phyloP scores from a whole-genome alignment of 2,797 vertebrate genomes.

The Gobio occitaniae region DNA sequence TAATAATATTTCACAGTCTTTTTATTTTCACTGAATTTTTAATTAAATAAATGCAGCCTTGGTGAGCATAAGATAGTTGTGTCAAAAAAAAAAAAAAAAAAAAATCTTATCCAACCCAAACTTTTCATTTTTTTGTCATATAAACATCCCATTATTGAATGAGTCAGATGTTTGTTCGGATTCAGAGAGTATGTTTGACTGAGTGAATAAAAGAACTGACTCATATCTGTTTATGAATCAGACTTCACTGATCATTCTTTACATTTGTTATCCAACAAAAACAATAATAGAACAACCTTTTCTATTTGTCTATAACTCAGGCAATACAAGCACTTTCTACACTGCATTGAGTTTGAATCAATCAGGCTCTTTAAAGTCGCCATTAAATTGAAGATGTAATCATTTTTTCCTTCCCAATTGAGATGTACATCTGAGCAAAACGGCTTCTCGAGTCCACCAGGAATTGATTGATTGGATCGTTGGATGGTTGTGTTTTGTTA shows the following conservation, averaged over 20 bases:
- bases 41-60: background rate
- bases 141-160: background rate
- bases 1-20: background rate
- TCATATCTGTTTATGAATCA: background rate
- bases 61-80: background rate
- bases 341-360: background rate
- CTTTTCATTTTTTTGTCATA: background rate
- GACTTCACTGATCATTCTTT: background rate
- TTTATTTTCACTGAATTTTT: background rate
- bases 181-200: background rate
- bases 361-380: background rate
- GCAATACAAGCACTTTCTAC: background rate
- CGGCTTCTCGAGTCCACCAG: background rate
- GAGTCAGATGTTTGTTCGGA: background rate
- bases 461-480: too few species aligned
- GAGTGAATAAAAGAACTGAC: background rate
- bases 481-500: too few species aligned
- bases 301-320: background rate
- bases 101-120: background rate
- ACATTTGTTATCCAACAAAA: background rate
- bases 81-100: background rate
- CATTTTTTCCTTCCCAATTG: background rate
- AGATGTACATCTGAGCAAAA: background rate
- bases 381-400: background rate
- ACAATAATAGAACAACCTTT: too few species aligned